Conservation (phyloP, 2,113 vertebrate genomes). For the Rynchops niger region DNA sequence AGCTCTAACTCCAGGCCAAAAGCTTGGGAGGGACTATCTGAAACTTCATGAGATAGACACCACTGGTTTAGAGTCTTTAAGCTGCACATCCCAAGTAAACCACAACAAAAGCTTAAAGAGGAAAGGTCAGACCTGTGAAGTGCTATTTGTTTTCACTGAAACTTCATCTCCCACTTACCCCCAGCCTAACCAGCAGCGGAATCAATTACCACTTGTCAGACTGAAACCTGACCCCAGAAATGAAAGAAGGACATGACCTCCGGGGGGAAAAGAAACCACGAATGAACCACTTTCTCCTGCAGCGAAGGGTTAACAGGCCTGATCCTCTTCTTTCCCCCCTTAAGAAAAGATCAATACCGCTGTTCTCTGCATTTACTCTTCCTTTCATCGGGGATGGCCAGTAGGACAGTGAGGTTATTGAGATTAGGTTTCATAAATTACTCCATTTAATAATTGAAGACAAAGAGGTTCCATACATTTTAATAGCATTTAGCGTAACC, state of each 20-base stretch:
- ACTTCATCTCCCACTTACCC: slow-evolving; percentile 94
- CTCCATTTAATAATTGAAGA: slow-evolving; percentile 70
- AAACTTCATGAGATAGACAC: slow-evolving; percentile 52
- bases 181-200: slow-evolving; percentile 87
- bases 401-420: slow-evolving; percentile 37
- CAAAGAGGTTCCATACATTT: slow-evolving; percentile 35
- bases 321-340: not conserved
- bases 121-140: slow-evolving; percentile 82
- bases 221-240: slow-evolving; percentile 87
- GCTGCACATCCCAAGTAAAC: slow-evolving; percentile 65
- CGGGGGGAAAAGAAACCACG: slow-evolving; percentile 38
- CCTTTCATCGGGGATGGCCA: slow-evolving; percentile 19
- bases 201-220: slow-evolving; percentile 99
- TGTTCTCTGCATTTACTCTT: slow-evolving; percentile 8
- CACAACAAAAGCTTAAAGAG: slow-evolving; percentile 81
- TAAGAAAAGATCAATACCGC: not conserved
- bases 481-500: slow-evolving; percentile 40
- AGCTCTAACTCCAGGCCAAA: not conserved
- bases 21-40: not conserved
- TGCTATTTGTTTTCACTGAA: slow-evolving; percentile 99
- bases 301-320: slow-evolving; percentile 61
- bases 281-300: slow-evolving; percentile 24
- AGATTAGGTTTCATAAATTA: slow-evolving; percentile 59
- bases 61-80: slow-evolving; percentile 47
- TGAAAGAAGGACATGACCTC: slow-evolving; percentile 91